Conservation (phyloP, 2,888 invertebrate genomes). For the Barypeithes pellucidus region DNA sequence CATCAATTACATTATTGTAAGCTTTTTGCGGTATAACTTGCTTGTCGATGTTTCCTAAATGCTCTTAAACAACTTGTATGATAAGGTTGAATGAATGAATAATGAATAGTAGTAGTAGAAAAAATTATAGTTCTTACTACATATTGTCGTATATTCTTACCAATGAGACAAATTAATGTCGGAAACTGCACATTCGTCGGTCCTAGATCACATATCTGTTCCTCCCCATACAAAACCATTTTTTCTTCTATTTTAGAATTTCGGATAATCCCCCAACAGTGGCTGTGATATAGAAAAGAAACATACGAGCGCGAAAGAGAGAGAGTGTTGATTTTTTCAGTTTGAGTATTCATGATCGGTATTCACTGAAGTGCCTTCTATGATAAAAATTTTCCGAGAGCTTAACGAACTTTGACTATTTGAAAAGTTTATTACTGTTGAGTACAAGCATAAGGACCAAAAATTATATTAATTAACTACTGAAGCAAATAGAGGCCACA, state of each 20-base stretch:
- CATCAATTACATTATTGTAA: too few species aligned
- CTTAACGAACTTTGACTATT: constrained; percentile 34
- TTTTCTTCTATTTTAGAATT: constrained; percentile 45
- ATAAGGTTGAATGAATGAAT: too few species aligned
- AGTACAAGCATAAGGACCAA: constrained; percentile 53
- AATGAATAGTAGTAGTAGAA: too few species aligned
- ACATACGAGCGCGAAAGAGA: constrained; percentile 18
- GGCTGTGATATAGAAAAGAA: constrained; percentile 48
- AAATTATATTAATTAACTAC: constrained; percentile 30
- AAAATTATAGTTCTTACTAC: not conserved
- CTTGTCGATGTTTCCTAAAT: too few species aligned
- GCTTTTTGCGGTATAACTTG: too few species aligned
- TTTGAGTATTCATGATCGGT: constrained; percentile 31
- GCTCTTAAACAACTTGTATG: too few species aligned
- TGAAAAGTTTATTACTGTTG: constrained; percentile 36
- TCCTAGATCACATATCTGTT: not conserved
- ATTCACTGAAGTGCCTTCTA: constrained; percentile 45
- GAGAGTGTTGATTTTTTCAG: constrained; percentile 27
- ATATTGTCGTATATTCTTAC: not conserved
- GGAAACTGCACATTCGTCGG: not conserved
- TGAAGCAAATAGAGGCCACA: constrained; percentile 36
- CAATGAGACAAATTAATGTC: too few species aligned
- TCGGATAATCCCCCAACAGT: constrained; percentile 33
- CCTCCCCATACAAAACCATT: not conserved
- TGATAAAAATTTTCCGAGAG: constrained; percentile 33